Conservation (phyloP, 2,113 vertebrate species). For the Zapus hudsonius region DNA sequence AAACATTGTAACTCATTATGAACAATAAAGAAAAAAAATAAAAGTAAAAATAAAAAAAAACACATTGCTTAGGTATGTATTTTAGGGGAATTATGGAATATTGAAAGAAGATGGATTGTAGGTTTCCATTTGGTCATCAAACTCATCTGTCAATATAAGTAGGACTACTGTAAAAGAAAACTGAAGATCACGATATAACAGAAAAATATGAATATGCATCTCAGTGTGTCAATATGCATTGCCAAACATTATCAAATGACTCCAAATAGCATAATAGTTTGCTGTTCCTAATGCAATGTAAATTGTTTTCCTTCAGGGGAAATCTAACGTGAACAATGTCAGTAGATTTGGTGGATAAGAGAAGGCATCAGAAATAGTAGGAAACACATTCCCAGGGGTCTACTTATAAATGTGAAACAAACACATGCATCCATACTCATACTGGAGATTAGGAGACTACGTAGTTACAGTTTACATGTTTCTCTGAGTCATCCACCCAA, state of each 20-base stretch:
- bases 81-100: background rate
- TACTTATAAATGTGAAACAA: background rate
- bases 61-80: background rate
- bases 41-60: no score
- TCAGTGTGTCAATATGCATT: background rate
- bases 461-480: background rate
- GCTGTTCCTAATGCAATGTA: background rate
- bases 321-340: background rate
- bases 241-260: background rate
- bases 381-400: background rate
- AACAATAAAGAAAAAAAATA: no score
- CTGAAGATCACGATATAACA: background rate
- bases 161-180: background rate
- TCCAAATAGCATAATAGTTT: background rate
- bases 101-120: background rate
- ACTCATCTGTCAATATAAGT: background rate
- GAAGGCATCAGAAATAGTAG: background rate
- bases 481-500: background rate
- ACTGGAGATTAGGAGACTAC: no score
- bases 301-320: background rate
- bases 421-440: accelerated
- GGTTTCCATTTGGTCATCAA: background rate
- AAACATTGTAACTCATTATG: no score
- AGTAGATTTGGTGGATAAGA: background rate
- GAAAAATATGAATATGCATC: background rate